phyloP scores from a whole-genome alignment of 2,888 invertebrate species.

The Dryobota labecula region DNA sequence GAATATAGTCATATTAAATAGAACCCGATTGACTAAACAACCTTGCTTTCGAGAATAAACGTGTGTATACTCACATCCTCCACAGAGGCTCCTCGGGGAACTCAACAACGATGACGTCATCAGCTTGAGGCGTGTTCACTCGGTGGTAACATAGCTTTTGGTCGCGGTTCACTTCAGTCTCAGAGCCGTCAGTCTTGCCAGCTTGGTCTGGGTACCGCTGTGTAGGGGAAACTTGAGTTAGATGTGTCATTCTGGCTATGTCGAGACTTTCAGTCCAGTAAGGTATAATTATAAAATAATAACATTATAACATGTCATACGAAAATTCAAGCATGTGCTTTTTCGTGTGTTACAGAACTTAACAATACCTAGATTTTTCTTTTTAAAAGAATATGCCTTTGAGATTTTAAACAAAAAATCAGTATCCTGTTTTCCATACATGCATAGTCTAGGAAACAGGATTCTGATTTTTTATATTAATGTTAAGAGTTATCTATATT shows the following conservation, averaged over 20 bases:
- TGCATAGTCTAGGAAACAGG: no score
- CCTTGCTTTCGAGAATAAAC: not conserved
- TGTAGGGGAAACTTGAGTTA: constrained; percentile 45
- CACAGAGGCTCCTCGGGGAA: constrained; percentile 98
- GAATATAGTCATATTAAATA: no score
- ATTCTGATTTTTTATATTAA: no score
- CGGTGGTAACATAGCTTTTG: constrained; percentile 98
- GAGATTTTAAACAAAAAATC: not conserved
- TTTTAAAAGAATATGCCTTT: not conserved
- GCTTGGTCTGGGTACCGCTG: constrained; percentile 95
- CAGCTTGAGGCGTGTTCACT: constrained; percentile 95
- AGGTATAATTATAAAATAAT: not conserved
- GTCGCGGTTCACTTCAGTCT: constrained; percentile 96
- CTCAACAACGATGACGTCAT: constrained; percentile 96
- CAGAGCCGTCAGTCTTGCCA: constrained; percentile 97
- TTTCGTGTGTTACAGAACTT: not conserved
- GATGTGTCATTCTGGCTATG: not conserved
- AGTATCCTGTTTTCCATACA: not conserved
- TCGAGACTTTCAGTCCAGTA: no score
- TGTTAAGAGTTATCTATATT: constrained; percentile 4
- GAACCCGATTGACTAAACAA: not conserved
- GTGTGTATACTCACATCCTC: constrained; percentile 93
- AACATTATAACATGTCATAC: not conserved
- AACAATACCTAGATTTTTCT: not conserved
- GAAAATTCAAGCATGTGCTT: not conserved